Base-by-base conservation (phyloP, 2,113 vertebrate species). In the Microcebus lehilahytsara region DNA sequence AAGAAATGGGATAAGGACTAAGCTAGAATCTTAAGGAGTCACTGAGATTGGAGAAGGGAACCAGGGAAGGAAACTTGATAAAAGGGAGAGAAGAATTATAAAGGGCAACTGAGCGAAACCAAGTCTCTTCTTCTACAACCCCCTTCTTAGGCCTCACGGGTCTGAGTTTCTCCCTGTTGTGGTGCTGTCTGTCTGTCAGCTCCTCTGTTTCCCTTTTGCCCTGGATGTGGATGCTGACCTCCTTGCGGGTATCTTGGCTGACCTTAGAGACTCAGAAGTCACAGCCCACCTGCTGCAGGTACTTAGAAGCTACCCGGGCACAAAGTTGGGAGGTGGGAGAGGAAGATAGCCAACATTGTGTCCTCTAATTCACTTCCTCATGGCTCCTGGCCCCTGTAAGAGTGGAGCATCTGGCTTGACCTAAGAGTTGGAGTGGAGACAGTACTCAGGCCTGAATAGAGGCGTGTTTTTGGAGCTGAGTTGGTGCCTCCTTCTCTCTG, bases 181-280 rank as follows among this genome's bases (percentile, higher is more conserved):
- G 87, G 98, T 98, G 27, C 98, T 97, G 58, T 98, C 98, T 20
- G 96, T 98, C 78, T 99, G 98, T 95, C 98, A 98, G 93, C 97
- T 99, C 30, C 96, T 99, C 53, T 99, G 98, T 92, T 98, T 99
- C 87, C 99, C 99, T 32, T 98, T 99, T 34, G 98, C 98, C 49
- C 40, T 99, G 97, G 98, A 99, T 51, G 79, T 98, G 95, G 97
- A 98, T 37, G 90, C 89, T 42, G 97, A 98, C 37, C 97, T 91
- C 42, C 96, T 98, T 56, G 67, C 51, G 49, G 89, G 93, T 49
- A 93, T 99, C 72, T 2, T 90, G 75, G 81, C 97, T 32, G 97
- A 98, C 90, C 85, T 99, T 78, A 98, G 93, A 69, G 95, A 98
- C 3, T 88, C 96, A 0, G 96, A 98, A 96, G 98, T 99, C 32